Evolutionary conservation across 2,888 invertebrate species (phyloP), one percentile per base, ranked within the genome.

Genomic region (Sinodicranocentrus sp.): DNA sequence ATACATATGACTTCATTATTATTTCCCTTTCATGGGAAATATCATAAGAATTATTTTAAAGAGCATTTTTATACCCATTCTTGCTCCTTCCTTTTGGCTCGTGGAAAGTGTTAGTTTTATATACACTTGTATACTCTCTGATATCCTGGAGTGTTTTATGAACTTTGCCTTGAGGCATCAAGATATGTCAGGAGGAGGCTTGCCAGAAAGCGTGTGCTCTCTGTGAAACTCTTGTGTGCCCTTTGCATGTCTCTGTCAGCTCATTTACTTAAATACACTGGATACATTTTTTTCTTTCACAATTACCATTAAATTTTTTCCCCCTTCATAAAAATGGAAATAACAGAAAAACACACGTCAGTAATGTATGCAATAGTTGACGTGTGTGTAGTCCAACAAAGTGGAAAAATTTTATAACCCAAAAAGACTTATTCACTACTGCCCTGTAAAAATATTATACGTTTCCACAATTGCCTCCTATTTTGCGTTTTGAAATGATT

Each of bases 211-310:
- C 61, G 48, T 48, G 48, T 48, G 48, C 48, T 6, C 48, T 3
- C 6, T 39, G 39, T 39, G 13, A 39, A 5, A 5, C 39, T 5
- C 39, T 5, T 13, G 48, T n/a, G 65, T 68, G 68, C 68, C 68
- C 68, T 68, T 68, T 68, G 68, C 68, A 68, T 68, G 68, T 68
- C 68, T 43, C 57, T 57, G 21, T 57, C 25, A 57, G 57, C 57
- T 57, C 57, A 57, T 57, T 57, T 57, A 57, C 23, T 23, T 57
- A 57, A 57, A 57, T 57, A 23, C 23, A 8, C 21, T 19, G 23
- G 17, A 57, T 57, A 57, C n/a, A n/a, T n/a, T 10, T 57, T 19
- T 57, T 19, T 5, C 5, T 23, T 57, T 23, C 25, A 61, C 61
- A 61, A 61, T 61, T 61, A 28, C 61, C 17, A 10, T 28, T 10